These are phyloP conservation scores for Pimephales promelas DNA, from an alignment of 2,113 vertebrate species.

Conservation along the genomic window DNA sequence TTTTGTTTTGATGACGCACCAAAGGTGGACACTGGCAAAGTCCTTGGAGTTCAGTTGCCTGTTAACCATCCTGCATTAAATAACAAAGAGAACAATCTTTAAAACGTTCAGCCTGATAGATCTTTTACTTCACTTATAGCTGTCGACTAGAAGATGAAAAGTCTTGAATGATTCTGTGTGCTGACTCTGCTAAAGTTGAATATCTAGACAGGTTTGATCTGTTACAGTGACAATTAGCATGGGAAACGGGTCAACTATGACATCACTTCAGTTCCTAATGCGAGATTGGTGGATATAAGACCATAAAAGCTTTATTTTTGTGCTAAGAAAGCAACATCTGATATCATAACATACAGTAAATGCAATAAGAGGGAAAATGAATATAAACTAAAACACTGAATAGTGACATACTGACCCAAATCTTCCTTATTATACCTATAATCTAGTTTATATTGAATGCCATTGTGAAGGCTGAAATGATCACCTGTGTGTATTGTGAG, in stretches of 20 bases:
- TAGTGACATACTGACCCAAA: not conserved
- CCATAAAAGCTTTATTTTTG: not conserved
- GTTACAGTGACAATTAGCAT: not conserved
- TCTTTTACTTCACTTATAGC: not conserved
- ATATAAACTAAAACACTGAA: not conserved
- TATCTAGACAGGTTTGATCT: not conserved
- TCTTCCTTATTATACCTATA: not conserved
- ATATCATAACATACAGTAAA: not conserved
- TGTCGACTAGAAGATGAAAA: not conserved
- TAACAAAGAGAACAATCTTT: constrained; percentile 9
- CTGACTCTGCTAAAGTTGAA: not conserved
- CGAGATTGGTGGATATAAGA: not conserved
- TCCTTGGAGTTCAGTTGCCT: constrained; percentile 18
- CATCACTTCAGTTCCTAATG: not conserved
- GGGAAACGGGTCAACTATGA: not conserved
- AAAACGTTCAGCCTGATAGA: not conserved
- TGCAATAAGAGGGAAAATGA: not conserved
- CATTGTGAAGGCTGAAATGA: constrained; percentile 58
- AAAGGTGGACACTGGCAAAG: not conserved
- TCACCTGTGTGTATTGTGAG: constrained; percentile 47
- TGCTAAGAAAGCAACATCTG: constrained; percentile 44
- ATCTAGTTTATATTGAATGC: constrained; percentile 62
- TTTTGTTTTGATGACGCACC: constrained; percentile 23
- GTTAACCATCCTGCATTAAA: not conserved
- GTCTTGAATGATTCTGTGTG: not conserved